Conservation (phyloP, 2,797 vertebrate genomes). For the Acestrorhynchus altus region DNA sequence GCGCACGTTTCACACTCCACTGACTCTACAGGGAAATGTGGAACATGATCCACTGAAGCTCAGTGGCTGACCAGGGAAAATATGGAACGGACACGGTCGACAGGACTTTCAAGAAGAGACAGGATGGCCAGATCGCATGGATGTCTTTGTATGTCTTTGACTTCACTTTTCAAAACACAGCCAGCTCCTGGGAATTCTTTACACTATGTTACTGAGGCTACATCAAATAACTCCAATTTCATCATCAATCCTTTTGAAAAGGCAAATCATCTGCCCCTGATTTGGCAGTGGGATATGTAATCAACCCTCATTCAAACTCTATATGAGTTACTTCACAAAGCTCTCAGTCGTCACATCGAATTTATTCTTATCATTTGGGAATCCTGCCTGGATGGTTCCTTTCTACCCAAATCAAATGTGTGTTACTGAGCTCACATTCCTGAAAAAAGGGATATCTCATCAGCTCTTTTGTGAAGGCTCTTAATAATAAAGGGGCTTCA, state of each 20-base stretch:
- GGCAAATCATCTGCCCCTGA: background rate
- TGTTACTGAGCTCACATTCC: too few species aligned
- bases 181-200: background rate
- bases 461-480: too few species aligned
- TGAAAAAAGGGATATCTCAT: too few species aligned
- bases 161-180: constrained; percentile 14
- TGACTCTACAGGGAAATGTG: constrained; percentile 32
- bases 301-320: background rate
- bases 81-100: constrained; percentile 31
- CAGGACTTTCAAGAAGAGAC: constrained; percentile 12
- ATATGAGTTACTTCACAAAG: background rate
- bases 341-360: background rate
- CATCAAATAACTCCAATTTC: background rate
- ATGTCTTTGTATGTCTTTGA: background rate
- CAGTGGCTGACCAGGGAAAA: constrained; percentile 34
- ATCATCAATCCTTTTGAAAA: background rate
- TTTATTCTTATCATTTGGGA: too few species aligned
- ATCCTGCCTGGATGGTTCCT: background rate
- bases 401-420: too few species aligned
- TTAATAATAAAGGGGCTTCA: too few species aligned
- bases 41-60: constrained; percentile 20
- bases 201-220: background rate
- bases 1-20: constrained; percentile 12
- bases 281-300: background rate
- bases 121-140: background rate